Percentiles rank a stretch among this genome's conserved stretches.
These are phyloP conservation scores for Labeo calbasu DNA, from an alignment of 2,797 vertebrate species.

Conservation along the genomic window DNA sequence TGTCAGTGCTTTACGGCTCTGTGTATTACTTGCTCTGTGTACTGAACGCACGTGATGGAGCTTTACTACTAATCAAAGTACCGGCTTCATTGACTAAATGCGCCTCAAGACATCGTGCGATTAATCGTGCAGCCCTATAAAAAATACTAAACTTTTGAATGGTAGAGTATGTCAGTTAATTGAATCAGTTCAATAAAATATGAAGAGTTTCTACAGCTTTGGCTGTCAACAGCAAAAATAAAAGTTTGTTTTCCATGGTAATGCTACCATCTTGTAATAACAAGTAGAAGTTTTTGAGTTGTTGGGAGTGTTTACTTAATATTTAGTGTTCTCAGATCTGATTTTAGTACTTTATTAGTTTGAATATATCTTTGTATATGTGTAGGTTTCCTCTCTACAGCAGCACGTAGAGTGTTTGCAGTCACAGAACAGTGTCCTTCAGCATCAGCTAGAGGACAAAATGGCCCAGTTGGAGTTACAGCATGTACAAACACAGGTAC, in stretches of 20 bases:
- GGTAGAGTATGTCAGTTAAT: neutral
- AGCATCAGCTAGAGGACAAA: conserved; percentile 82
- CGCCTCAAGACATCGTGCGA: too few relatives aligned
- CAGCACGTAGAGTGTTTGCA: conserved; percentile 75
- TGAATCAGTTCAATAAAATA: neutral
- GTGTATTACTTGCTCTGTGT: too few relatives aligned
- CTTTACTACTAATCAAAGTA: too few relatives aligned
- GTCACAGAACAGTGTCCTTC: conserved; percentile 75
- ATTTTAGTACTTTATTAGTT: neutral
- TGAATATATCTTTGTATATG: conserved; percentile 27
- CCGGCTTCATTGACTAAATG: too few relatives aligned
- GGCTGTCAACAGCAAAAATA: neutral
- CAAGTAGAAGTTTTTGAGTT: neutral
- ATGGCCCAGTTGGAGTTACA: conserved; percentile 84
- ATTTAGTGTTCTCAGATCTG: neutral
- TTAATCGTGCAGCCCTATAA: too few relatives aligned
- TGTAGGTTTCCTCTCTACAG: conserved; percentile 62
- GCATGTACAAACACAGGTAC: conserved; percentile 80
- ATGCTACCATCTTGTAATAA: neutral
- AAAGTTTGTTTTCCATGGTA: neutral
- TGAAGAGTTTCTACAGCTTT: neutral
- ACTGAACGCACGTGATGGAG: too few relatives aligned
- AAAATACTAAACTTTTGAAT: neutral
- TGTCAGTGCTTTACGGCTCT: too few relatives aligned
- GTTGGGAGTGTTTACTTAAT: neutral